phyloP scores from a whole-genome alignment of 2,888 invertebrate species.

The Tenthredo scrophulariae region DNA sequence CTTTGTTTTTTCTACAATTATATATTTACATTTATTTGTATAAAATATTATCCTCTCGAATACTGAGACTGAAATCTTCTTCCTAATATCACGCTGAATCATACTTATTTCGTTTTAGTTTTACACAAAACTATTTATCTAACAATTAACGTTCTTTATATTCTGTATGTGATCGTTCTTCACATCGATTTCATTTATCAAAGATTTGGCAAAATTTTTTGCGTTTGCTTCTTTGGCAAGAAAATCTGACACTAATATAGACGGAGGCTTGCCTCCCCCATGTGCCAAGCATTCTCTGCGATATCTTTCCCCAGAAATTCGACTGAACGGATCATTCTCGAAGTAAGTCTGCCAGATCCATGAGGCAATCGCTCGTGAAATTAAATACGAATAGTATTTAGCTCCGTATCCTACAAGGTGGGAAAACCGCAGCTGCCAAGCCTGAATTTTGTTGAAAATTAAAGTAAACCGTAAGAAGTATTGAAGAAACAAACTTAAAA shows the following conservation, averaged over 20 bases:
- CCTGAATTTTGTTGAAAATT: conserved; percentile 78
- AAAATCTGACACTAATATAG: conserved; percentile 88
- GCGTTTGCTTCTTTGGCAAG: conserved; percentile 89
- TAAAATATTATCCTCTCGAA: neutral
- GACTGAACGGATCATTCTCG: conserved; percentile 86
- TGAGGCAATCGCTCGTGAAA: conserved; percentile 95
- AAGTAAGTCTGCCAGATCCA: conserved; percentile 96
- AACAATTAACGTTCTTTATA: conserved; percentile 55
- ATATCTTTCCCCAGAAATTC: conserved; percentile 89
- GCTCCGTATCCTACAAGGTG: conserved; percentile 99
- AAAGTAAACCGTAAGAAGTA: neutral
- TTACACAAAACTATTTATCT: neutral
- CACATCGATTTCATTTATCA: conserved; percentile 87
- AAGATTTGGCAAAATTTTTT: conserved; percentile 87
- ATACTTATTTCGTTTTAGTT: neutral
- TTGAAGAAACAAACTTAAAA: neutral
- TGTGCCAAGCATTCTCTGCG: conserved; percentile 88
- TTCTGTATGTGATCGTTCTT: conserved; percentile 80
- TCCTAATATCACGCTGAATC: neutral
- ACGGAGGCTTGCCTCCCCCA: conserved; percentile 93
- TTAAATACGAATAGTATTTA: conserved; percentile 98
- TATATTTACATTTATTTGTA: neutral
- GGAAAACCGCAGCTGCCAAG: conserved; percentile 97
- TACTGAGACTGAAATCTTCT: neutral
- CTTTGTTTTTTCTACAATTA: neutral